Evolutionary conservation across 2,888 invertebrate species (phyloP).

Genomic region (Oscheius sp.): DNA sequence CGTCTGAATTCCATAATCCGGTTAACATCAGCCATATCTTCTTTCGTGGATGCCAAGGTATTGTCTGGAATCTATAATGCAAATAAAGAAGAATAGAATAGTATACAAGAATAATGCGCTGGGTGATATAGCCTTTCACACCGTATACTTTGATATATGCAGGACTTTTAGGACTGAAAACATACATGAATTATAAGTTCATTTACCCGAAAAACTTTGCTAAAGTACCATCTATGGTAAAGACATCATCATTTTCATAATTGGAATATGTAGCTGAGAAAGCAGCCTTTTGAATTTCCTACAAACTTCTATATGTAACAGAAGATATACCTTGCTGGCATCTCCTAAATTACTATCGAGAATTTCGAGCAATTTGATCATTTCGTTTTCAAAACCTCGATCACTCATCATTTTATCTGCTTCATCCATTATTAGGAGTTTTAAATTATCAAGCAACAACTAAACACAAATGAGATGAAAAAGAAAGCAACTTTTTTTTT

Average conservation of each 20-base stretch:
- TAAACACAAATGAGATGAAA: not conserved
- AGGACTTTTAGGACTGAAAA: not conserved
- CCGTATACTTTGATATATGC: not conserved
- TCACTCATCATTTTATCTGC: constrained; percentile 44
- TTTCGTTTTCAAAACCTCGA: constrained; percentile 33
- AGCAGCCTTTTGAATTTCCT: constrained; percentile 16
- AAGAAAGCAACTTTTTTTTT: not conserved
- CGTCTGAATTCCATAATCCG: not conserved
- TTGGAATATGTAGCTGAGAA: constrained; percentile 27
- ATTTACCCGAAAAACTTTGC: not conserved
- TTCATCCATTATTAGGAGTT: constrained; percentile 42
- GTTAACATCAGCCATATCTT: not conserved
- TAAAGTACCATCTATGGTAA: no score
- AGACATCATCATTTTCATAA: no score
- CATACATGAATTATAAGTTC: not conserved
- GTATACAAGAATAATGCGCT: constrained; percentile 17
- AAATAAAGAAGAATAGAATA: no score
- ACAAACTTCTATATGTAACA: not conserved
- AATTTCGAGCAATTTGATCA: constrained; percentile 19
- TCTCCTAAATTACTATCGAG: not conserved
- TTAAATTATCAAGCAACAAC: constrained; percentile 29
- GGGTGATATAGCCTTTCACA: constrained; percentile 24
- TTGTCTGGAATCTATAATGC: not conserved
- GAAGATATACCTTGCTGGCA: not conserved
- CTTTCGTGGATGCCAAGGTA: not conserved